Evolutionary conservation across 2,113 vertebrate species (phyloP), one percentile per base, ranked within the genome.

Genomic region (Mesoclemmys tuberculata): DNA sequence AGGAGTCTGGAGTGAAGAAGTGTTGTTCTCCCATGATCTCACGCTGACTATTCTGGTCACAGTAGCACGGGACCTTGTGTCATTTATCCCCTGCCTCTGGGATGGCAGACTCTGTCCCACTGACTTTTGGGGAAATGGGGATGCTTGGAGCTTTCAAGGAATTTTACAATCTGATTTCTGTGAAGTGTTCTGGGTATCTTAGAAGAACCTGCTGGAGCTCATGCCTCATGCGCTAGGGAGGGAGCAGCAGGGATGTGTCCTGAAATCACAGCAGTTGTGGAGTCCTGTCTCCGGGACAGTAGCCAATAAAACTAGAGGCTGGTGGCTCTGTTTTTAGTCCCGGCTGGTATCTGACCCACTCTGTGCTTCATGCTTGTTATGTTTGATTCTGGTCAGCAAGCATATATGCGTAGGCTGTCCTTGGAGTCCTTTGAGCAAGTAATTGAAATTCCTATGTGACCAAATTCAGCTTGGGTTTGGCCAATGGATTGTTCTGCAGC

Each of bases 401-500:
- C 31, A 78, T 13, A 1, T 80, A 88, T 0, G 18, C 89, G 29
- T 82, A 88, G 88, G 87, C 56, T 82, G 55, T 0, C 0, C 74
- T 80, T 44, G 35, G 80, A 89, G 75, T 18, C 83, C 88, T 90
- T 58, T 2, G 41, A 93, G 81, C 85, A 94, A 85, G 92, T 94
- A 93, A 93, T 5, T 85, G 79, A 91, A 86, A 94, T 85, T 96
- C 68, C 55, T 84, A 80, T 84, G 87, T 2, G 31, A 58, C 54
- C 4, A 89, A 89, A 6, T 52, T 82, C 19, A 24, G 82, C 82
- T 96, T 95, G 88, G 64, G 74, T 95, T 96, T 95, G 95, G 92
- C 90, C 49, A 38, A 0, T 5, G 48, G 0, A 0, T 5, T 55
- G 44, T 61, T 91, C 84, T 75, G 29, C 55, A 35, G 85, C 82